Base-by-base conservation (phyloP, 1,140 invertebrate species). In the Mercenaria mercenaria region DNA sequence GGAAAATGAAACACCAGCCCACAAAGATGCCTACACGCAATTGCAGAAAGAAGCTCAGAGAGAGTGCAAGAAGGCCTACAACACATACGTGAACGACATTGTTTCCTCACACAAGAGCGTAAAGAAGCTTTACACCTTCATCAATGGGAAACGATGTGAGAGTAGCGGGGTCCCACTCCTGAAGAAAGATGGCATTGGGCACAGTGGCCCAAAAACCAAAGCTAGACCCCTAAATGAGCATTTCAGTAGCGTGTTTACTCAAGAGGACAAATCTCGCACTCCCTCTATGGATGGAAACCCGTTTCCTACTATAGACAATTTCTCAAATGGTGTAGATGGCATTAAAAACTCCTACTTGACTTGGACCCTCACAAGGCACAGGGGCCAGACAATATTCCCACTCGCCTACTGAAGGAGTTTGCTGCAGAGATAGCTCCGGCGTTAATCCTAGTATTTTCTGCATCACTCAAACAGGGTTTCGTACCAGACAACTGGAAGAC, bases 401-500 rank as follows among this genome's bases (percentile, higher is more conserved):
- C 52, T 8, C 18, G 79, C 1, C 34, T 59, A 26, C 39, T 39
- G 32, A 56, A 56, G 23, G 52, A 69, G 23, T 43, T 3, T 43
- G 82, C 82, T 11, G 34, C n/a, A 18, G n/a, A 84, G 43, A n/a
- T 84, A 20, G 32, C 59, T 39, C 82, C 64, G 39, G 26, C 29
- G 26, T 18, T 81, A n/a, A 61, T 34, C 20, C 56, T 81, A 6
- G n/a, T 64, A 26, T 34, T 81, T 61, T 8, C 18, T 29, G 52
- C 39, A 47, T 77, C 74, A 13, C 15, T 50, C 8, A 3, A 6
- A 69, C 81, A 84, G 43, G 82, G 61, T 47, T 23, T 26, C 26
- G 59, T 43, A 13, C 81, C 81, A 26, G 64, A 47, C 47, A 61
- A 84, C 61, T 84, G 64, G 81, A 72, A 61, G 41, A 8, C 10